Percentiles rank a stretch among this genome's conserved stretches.
Evolutionary conservation across 2,113 vertebrate species (phyloP).

Genomic region (Paramormyrops kingsleyae): DNA sequence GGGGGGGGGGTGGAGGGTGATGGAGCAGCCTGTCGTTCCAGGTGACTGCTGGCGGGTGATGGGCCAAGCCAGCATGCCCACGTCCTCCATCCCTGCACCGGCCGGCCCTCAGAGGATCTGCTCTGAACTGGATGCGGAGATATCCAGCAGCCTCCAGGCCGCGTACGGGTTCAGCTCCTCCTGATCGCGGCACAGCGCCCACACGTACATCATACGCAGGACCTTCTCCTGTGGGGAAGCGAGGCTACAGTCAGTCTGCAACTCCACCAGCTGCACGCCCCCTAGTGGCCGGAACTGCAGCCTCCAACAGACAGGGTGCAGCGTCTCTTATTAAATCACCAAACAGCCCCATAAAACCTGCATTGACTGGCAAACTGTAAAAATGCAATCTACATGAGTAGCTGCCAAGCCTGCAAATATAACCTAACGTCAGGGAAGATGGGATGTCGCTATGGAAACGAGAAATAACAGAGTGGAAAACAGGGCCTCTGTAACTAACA

Average conservation of each 20-base stretch:
- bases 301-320: neutral
- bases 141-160: slow-evolving; percentile 90
- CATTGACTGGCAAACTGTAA: neutral
- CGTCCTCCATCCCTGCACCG: neutral
- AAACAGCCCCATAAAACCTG: neutral
- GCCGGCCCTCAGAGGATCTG: slow-evolving; percentile 75
- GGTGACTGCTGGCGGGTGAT: too few relatives aligned
- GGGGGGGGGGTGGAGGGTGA: neutral
- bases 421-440: neutral
- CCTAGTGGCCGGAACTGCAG: neutral
- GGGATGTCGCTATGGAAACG: neutral
- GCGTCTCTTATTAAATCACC: neutral
- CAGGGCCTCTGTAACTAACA: neutral
- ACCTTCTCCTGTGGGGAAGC: slow-evolving; percentile 77
- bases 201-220: slow-evolving; percentile 86
- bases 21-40: too few relatives aligned
- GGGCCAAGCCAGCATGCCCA: neutral
- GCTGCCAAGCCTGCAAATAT: neutral
- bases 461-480: neutral
- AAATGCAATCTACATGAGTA: neutral
- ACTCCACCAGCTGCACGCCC: neutral
- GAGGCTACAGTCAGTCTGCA: neutral
- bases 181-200: slow-evolving; percentile 93
- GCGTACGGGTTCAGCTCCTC: slow-evolving; percentile 83
- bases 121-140: slow-evolving; percentile 87